Evolutionary conservation across 1,140 invertebrate species (phyloP).

Genomic region (Paraescarpia echinospica): DNA sequence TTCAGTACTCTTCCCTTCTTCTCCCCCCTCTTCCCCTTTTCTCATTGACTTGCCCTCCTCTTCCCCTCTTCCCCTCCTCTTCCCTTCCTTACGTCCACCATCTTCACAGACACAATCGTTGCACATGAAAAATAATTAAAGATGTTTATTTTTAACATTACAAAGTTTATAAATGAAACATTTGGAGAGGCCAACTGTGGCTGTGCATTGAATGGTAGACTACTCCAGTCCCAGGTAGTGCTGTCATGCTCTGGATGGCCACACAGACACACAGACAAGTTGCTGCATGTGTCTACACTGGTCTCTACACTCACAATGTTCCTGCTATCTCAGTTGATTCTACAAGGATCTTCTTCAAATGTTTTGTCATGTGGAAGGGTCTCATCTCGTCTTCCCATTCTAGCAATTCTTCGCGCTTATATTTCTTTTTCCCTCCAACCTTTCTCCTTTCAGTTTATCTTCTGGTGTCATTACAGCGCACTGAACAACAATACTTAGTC

Average conservation of each 20-base stretch:
- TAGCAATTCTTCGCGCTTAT: background rate
- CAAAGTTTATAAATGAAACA: background rate
- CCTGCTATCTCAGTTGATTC: background rate
- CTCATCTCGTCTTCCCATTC: background rate
- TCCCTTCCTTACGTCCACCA: too few species aligned
- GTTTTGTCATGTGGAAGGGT: background rate
- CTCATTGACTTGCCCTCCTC: too few species aligned
- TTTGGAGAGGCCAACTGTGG: background rate
- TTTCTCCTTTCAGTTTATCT: background rate
- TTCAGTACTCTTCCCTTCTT: too few species aligned
- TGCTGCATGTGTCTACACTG: background rate
- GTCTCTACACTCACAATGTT: background rate
- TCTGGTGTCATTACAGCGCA: background rate
- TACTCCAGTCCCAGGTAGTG: background rate
- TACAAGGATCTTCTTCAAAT: background rate
- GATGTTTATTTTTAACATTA: background rate
- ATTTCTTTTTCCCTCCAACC: background rate
- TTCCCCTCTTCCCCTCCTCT: too few species aligned
- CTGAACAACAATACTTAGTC: background rate
- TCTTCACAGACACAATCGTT: too few species aligned
- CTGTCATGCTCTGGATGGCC: background rate
- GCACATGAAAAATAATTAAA: background rate
- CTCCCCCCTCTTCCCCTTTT: too few species aligned
- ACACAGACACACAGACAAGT: background rate
- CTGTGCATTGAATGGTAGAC: background rate